Conservation (phyloP, 2,888 invertebrate species). For the Netelia inedita region DNA sequence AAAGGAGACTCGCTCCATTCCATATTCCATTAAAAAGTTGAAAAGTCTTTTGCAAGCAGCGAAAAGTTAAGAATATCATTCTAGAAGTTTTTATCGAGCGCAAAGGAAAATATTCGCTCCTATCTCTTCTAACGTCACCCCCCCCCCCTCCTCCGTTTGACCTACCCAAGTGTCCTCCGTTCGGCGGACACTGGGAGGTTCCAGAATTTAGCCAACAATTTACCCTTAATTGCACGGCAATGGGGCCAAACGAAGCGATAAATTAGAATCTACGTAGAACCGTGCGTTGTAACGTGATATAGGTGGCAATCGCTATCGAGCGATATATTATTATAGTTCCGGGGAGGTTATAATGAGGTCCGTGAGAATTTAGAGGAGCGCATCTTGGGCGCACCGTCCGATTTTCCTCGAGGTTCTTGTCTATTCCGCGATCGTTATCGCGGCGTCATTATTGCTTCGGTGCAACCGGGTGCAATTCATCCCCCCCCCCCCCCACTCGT, state of each 20-base stretch:
- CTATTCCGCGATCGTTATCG: constrained; percentile 44
- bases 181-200: neutral
- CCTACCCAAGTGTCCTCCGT: neutral
- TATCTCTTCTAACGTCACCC: no score
- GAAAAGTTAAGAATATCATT: no score
- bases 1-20: no score
- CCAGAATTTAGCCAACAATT: constrained; percentile 23
- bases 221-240: constrained; percentile 22
- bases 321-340: constrained; percentile 2
- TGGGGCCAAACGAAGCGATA: constrained; percentile 27
- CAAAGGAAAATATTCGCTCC: no score
- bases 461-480: constrained; percentile 1
- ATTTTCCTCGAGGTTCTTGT: constrained; percentile 16
- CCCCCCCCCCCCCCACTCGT: neutral
- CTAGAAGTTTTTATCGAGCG: no score
- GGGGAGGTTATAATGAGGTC: constrained; percentile 43
- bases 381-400: constrained; percentile 15
- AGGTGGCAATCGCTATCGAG: neutral
- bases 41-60: no score
- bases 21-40: no score
- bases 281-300: neutral
- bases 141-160: neutral
- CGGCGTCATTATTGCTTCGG: constrained; percentile 29
- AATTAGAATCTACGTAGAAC: constrained; percentile 39
- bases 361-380: constrained; percentile 37